Evolutionary conservation across 1,140 invertebrate genomes (phyloP), one percentile per base, ranked within the genome.

Genomic region (Aporrectodea caliginosa): DNA sequence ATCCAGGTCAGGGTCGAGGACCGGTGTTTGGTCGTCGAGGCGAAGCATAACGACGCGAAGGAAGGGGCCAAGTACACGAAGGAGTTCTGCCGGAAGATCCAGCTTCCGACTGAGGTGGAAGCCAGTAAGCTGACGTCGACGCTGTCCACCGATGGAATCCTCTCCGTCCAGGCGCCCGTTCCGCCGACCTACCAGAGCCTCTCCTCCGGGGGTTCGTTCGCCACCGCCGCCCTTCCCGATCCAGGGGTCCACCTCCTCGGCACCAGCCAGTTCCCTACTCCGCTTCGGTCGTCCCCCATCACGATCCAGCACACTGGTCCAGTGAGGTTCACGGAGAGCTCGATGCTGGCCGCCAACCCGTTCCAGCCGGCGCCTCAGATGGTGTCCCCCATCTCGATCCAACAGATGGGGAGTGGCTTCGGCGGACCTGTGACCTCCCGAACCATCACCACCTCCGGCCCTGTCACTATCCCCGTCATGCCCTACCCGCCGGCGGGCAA

Each of bases 1-100:
- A 68, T 81, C 32, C 69, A 79, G 30, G 80, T 81, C 12, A 34
- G 58, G 30, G 77, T 78, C 30, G 34, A 74, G 27, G 73, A 75
- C 30, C n/a, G 77, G n/a, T 80, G 43, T 33, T 82, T 87, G 73
- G 79, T 87, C 35, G 88, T 89, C 31, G 83, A 87, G 43, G 88
- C 88, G 14, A 89, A 90, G 77, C 89, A 90, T 81, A 87, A 88
- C 76, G 89, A 90, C 73, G 88, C 89, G 79, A 85, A 83, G 68
- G 75, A 76, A 27, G 85, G 87, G 22, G 69, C 76, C 1, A 82
- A 86, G 70, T 87, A 85, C 14, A 84, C 87, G 78, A 82, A 88
- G 27, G 89, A 89, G 80, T 89, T 89, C 83, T 89, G 89, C 78
- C 85, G 89, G 80, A 89, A 89, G 75, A 89, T 89, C 78, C 83